These are phyloP conservation scores for Microcaecilia unicolor DNA, from an alignment of 2,797 vertebrate species.

Conservation along the genomic window DNA sequence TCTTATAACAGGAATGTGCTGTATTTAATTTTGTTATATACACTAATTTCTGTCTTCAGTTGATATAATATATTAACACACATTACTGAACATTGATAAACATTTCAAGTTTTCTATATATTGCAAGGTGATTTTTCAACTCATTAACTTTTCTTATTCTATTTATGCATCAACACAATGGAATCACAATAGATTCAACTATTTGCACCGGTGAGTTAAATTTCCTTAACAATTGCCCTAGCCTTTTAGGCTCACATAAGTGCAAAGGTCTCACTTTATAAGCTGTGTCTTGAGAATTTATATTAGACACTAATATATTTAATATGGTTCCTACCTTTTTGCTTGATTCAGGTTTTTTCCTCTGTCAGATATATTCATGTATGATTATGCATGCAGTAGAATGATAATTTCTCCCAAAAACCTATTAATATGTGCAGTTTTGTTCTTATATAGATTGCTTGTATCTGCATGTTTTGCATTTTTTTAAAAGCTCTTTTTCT, in stretches of 20 bases:
- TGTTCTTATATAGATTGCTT: neutral
- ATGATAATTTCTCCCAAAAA: constrained; percentile 22
- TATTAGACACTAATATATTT: constrained; percentile 24
- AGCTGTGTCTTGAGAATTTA: constrained; percentile 31
- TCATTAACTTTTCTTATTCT: constrained; percentile 79
- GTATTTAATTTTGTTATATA: no score
- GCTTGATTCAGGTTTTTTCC: constrained; percentile 31
- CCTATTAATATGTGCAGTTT: neutral
- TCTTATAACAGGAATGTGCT: no score
- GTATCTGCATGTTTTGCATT: constrained; percentile 5
- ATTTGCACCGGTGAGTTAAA: constrained; percentile 98
- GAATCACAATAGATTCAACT: constrained; percentile 99
- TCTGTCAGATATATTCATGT: constrained; percentile 21
- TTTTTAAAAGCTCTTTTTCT: constrained; percentile 27
- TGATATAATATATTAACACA: no score
- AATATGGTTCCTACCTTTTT: constrained; percentile 12
- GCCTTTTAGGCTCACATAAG: constrained; percentile 43
- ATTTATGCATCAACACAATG: constrained; percentile 88
- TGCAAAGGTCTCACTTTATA: constrained; percentile 20
- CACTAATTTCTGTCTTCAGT: no score
- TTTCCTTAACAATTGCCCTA: constrained; percentile 64
- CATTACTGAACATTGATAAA: no score
- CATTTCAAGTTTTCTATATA: no score
- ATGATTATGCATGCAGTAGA: constrained; percentile 49
- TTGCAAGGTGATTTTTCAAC: constrained; percentile 48